Evolutionary conservation across 2,888 invertebrate species (phyloP).

Genomic region (Tachina fera): DNA sequence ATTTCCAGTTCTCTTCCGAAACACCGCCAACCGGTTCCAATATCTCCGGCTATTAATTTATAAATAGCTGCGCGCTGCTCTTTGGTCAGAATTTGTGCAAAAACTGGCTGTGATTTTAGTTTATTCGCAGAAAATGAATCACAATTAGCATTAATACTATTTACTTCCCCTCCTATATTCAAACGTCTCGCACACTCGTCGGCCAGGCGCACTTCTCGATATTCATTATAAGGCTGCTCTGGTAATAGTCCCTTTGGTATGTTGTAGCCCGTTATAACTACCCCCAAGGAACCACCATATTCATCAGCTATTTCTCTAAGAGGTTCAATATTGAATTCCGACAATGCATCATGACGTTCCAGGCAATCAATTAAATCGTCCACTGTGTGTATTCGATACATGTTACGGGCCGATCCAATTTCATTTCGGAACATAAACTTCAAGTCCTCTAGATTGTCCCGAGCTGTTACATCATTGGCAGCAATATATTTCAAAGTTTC

Average conservation of each 20-base stretch:
- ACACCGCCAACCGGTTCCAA: conserved; percentile 80
- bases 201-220: conserved; percentile 75
- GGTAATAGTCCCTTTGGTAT: conserved; percentile 46
- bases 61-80: conserved; percentile 77
- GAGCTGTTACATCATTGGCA: conserved; percentile 46
- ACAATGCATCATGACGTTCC: conserved; percentile 77
- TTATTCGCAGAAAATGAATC: background rate
- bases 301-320: conserved; percentile 72
- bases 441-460: conserved; percentile 72
- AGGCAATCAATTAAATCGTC: conserved; percentile 78
- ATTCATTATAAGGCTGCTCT: conserved; percentile 71
- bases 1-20: conserved; percentile 79
- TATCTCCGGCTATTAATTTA: conserved; percentile 77
- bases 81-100: conserved; percentile 71
- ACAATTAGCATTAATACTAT: background rate
- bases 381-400: conserved; percentile 74
- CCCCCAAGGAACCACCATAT: conserved; percentile 68
- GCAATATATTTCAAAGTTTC: conserved; percentile 76
- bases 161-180: conserved; percentile 60
- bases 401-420: conserved; percentile 76
- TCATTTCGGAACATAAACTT: conserved; percentile 75
- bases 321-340: conserved; percentile 76
- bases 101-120: conserved; percentile 15
- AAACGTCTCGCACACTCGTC: conserved; percentile 74
- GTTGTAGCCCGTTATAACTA: conserved; percentile 73